Conservation (phyloP, 2,113 vertebrate species). For the Polypterus senegalus region DNA sequence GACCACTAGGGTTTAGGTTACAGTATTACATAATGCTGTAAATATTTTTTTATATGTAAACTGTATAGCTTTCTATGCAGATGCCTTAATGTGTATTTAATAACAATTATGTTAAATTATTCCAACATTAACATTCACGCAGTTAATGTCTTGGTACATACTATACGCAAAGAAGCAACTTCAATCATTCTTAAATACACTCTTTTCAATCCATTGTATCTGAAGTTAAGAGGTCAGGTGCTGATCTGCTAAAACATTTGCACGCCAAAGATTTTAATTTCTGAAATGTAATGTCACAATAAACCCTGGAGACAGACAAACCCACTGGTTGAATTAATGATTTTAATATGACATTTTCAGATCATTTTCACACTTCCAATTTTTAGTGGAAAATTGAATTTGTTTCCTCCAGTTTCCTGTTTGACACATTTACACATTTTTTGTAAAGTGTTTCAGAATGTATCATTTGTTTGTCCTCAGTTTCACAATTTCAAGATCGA, state of each 20-base stretch:
- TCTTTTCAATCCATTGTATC: not conserved
- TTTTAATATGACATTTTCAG: too few relatives aligned
- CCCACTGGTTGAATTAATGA: too few relatives aligned
- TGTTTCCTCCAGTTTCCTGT: too few relatives aligned
- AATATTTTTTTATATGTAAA: constrained; percentile 33
- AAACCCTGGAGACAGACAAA: not conserved
- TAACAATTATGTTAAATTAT: constrained; percentile 29
- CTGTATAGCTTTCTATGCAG: constrained; percentile 37
- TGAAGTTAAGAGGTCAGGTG: not conserved
- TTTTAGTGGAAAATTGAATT: too few relatives aligned
- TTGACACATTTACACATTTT: too few relatives aligned
- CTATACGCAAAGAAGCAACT: not conserved
- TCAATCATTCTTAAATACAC: not conserved
- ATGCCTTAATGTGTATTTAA: constrained; percentile 49
- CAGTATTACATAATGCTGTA: constrained; percentile 28
- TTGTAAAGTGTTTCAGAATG: too few relatives aligned
- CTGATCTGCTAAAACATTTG: not conserved
- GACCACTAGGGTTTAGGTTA: constrained; percentile 32
- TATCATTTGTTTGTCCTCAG: too few relatives aligned
- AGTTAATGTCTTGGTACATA: constrained; percentile 3
- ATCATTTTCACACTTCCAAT: too few relatives aligned
- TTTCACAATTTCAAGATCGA: too few relatives aligned
- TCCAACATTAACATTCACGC: constrained; percentile 23
- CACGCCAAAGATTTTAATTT: not conserved
- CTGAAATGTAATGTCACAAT: not conserved